Evolutionary conservation across 2,113 vertebrate species (phyloP).

Genomic region (Mesoclemmys tuberculata): DNA sequence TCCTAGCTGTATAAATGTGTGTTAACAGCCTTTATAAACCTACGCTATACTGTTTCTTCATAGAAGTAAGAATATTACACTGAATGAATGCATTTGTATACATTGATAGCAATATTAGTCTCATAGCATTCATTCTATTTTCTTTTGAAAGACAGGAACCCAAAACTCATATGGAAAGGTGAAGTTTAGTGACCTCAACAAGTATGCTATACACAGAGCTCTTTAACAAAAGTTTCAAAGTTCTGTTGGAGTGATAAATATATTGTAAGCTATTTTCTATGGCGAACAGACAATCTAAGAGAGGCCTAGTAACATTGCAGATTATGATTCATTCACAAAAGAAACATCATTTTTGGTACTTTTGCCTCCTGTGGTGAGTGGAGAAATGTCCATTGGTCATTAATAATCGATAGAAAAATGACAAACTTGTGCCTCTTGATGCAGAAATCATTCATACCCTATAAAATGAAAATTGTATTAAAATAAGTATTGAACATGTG

Average conservation of each 20-base stretch:
- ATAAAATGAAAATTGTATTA: background rate
- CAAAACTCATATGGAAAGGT: background rate
- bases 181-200: background rate
- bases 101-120: background rate
- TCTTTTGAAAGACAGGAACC: background rate
- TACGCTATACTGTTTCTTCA: background rate
- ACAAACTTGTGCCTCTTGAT: background rate
- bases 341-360: background rate
- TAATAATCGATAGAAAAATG: slow-evolving; percentile 16
- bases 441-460: background rate
- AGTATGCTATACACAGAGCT: background rate
- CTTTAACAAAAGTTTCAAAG: background rate
- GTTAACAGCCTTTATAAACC: background rate
- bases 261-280: background rate
- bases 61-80: background rate
- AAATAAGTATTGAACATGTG: background rate
- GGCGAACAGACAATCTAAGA: background rate
- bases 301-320: background rate
- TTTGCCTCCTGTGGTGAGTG: background rate
- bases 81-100: background rate
- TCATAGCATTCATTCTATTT: background rate
- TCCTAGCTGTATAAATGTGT: slow-evolving; percentile 1
- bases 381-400: slow-evolving; percentile 17
- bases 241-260: background rate
- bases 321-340: background rate